Evolutionary conservation across 1,140 invertebrate genomes (phyloP), one percentile per base, ranked within the genome.

Genomic region (Adoxophyes honmai): DNA sequence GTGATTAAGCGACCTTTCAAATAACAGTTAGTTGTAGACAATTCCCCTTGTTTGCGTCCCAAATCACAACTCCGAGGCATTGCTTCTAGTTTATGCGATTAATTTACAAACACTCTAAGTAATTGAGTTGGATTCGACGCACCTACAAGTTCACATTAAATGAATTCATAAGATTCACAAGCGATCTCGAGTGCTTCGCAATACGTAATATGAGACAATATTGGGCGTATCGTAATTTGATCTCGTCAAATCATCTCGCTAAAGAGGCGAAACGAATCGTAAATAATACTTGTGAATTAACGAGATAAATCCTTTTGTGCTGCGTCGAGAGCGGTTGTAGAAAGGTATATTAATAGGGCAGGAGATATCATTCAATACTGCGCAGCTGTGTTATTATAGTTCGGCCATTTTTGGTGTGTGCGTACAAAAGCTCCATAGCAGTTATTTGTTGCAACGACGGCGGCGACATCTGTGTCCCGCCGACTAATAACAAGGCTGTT

Each of bases 201-300:
- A 80, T 72, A 76, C 68, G 83, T 78, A 82, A 82, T 78, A 71
- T 61, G 74, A 82, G 74, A 82, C 73, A 76, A 73, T 78, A 82
- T 86, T 84, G 70, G 67, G 53, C 66, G 66, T 83, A 78, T 84
- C 70, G 77, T 73, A 77, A 81, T 75, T 68, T 59, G 80, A 87
- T 86, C 70, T 81, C 81, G 81, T 81, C 73, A 70, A 70, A 52
- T 73, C 52, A 56, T 58, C 61, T 28, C 42, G 72, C 70, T 79
- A 80, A 84, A 78, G 67, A 80, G 68, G 67, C 70, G 69, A 78
- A 84, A 73, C 74, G 80, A 79, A 79, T 81, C 76, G 80, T 80
- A 79, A 83, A 81, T 85, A 85, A 83, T 81, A 75, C 69, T 78
- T 60, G 64, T 71, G 76, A 79, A 81, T 81, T 79, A 78, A 78